Evolutionary conservation across 2,113 vertebrate genomes (phyloP).

Genomic region (Peucedramus taeniatus): DNA sequence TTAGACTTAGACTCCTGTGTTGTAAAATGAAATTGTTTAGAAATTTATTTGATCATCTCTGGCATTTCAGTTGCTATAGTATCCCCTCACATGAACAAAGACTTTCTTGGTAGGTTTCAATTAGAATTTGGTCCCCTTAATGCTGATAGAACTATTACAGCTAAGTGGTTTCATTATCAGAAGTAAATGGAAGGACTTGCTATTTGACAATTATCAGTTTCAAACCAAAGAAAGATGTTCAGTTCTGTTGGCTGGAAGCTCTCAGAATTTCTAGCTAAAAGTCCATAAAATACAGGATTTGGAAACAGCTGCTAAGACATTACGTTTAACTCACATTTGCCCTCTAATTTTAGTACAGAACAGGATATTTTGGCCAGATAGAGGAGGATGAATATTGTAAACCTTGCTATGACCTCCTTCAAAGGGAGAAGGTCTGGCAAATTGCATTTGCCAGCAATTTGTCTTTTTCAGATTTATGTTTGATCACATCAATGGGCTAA

Average conservation of each 20-base stretch:
- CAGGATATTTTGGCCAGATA: neutral
- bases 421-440: neutral
- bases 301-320: neutral
- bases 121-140: neutral
- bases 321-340: neutral
- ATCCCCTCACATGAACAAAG: neutral
- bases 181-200: neutral
- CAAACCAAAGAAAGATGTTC: neutral
- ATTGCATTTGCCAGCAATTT: neutral
- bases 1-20: neutral
- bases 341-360: neutral
- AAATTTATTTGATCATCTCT: neutral
- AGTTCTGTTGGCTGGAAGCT: neutral
- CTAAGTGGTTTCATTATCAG: neutral
- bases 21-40: slow-evolving; percentile 8
- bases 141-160: neutral
- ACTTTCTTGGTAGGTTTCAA: fast-evolving
- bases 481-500: neutral
- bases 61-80: neutral
- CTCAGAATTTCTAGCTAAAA: neutral
- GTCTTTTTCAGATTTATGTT: slow-evolving; percentile 25
- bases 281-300: neutral
- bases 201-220: neutral
- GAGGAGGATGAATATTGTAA: neutral
- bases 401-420: neutral